These are phyloP conservation scores for Diglossa cyanea DNA, from an alignment of 2,797 vertebrate species.

Conservation along the genomic window DNA sequence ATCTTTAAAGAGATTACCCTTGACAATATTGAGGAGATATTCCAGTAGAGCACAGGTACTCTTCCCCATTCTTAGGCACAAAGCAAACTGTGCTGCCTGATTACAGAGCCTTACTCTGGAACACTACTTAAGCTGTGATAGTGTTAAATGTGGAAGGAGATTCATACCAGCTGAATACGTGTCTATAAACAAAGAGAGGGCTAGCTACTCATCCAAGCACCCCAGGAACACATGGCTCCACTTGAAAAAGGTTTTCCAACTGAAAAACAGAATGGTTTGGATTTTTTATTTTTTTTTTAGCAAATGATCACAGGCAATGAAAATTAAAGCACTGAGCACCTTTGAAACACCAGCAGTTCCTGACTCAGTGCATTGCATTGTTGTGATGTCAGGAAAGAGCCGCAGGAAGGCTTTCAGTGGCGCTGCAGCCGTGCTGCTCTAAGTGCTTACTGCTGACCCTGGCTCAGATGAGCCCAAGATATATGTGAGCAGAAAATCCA, in stretches of 20 bases:
- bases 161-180: background rate
- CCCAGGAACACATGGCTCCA: background rate
- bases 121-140: background rate
- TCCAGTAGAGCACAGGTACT: background rate
- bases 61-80: background rate
- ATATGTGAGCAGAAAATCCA: background rate
- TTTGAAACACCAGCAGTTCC: background rate
- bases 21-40: background rate
- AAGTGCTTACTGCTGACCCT: slow-evolving; percentile 52
- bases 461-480: slow-evolving; percentile 10
- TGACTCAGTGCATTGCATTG: background rate
- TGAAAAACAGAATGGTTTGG: background rate
- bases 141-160: background rate
- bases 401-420: slow-evolving; percentile 51
- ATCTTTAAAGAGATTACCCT: background rate
- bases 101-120: background rate
- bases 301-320: background rate
- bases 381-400: slow-evolving; percentile 11
- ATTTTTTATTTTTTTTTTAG: background rate
- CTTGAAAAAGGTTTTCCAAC: background rate
- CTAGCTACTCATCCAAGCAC: background rate
- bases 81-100: background rate
- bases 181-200: background rate
- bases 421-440: slow-evolving; percentile 33
- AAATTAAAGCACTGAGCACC: slow-evolving; percentile 35